phyloP scores from a whole-genome alignment of 2,888 invertebrate genomes.

The Scelioninae gen. 1 region DNA sequence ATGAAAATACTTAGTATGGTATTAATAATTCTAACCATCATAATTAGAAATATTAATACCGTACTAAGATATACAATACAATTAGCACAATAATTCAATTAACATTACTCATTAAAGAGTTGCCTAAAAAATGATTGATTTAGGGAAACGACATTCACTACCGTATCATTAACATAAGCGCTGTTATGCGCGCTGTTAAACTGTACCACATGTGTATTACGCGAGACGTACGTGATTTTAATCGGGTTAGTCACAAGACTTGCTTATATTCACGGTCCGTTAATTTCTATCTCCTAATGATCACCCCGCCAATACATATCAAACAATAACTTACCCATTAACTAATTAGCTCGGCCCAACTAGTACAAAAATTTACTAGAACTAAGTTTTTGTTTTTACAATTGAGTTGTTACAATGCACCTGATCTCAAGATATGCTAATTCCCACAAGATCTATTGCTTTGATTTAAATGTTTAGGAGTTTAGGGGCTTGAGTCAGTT shows the following conservation, averaged over 20 bases:
- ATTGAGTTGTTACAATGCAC: constrained; percentile 19
- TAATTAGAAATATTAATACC: too few relatives aligned
- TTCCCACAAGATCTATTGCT: neutral
- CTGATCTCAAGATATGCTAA: neutral
- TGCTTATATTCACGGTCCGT: constrained; percentile 58
- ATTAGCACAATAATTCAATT: neutral
- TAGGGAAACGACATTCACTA: constrained; percentile 38
- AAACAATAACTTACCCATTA: constrained; percentile 44
- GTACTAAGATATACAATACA: neutral
- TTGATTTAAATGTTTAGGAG: neutral
- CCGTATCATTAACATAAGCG: constrained; percentile 57
- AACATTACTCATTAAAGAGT: neutral
- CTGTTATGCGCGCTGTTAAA: constrained; percentile 68
- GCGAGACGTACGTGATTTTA: constrained; percentile 66
- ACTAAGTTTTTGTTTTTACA: constrained; percentile 18
- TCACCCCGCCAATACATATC: constrained; percentile 47
- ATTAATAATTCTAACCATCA: too few relatives aligned
- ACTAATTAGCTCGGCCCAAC: constrained; percentile 25
- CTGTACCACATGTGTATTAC: constrained; percentile 70
- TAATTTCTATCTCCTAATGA: constrained; percentile 64
- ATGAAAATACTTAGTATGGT: too few relatives aligned
- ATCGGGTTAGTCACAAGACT: constrained; percentile 65
- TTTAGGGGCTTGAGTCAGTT: neutral
- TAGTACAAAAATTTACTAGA: constrained; percentile 6
- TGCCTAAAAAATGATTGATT: constrained; percentile 29